These are phyloP conservation scores for Pitta sordida DNA, from an alignment of 2,113 vertebrate genomes.

Conservation along the genomic window DNA sequence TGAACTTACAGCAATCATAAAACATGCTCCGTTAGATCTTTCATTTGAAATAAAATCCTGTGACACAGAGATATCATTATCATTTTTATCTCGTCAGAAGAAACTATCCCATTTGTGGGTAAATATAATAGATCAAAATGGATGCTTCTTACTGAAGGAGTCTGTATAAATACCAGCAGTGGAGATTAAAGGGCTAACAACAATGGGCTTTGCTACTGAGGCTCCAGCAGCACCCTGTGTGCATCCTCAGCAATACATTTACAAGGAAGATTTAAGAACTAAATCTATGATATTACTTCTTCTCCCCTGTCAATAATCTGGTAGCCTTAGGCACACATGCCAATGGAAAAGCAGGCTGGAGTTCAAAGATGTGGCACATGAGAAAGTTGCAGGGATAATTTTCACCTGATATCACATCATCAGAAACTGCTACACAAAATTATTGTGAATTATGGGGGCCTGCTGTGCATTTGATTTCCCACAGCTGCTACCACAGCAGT, in stretches of 20 bases:
- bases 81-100: conserved; percentile 29
- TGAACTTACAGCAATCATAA: conserved; percentile 3
- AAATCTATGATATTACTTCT: conserved; percentile 27
- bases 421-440: conserved; percentile 69
- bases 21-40: conserved; percentile 24
- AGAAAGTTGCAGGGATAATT: conserved; percentile 50
- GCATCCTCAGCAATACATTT: not conserved
- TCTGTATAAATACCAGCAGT: not conserved
- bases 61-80: conserved; percentile 24
- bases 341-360: conserved; percentile 30
- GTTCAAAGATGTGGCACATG: conserved; percentile 35
- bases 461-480: conserved; percentile 75
- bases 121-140: conserved; percentile 31
- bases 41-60: conserved; percentile 48
- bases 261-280: conserved; percentile 15
- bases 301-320: conserved; percentile 41
- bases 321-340: conserved; percentile 36
- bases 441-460: conserved; percentile 72
- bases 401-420: conserved; percentile 66
- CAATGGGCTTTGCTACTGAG: not conserved
- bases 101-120: conserved; percentile 12
- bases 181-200: not conserved
- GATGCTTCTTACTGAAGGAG: not conserved
- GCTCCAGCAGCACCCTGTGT: not conserved
- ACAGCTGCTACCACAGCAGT: conserved; percentile 72